Evolutionary conservation across 2,113 vertebrate species (phyloP).

Genomic region (Isurus oxyrinchus): DNA sequence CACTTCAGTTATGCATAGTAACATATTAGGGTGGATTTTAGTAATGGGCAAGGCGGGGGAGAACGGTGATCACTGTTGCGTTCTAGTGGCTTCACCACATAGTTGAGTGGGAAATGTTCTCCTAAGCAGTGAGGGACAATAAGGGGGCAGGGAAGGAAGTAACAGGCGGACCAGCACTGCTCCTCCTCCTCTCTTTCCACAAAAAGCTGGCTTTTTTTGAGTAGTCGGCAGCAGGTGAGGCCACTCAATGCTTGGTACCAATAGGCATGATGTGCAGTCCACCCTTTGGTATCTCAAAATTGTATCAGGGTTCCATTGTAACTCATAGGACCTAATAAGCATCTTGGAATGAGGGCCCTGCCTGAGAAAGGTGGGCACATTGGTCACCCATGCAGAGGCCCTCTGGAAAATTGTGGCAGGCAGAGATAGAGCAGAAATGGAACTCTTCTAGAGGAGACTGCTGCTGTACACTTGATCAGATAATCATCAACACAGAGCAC

Average conservation of each 20-base stretch:
- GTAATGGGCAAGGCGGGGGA: background rate
- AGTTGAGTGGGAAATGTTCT: background rate
- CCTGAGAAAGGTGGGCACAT: background rate
- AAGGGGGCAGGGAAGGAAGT: background rate
- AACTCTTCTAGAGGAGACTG: background rate
- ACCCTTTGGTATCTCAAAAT: background rate
- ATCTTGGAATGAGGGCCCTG: background rate
- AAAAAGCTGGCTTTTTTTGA: background rate
- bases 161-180: background rate
- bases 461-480: background rate
- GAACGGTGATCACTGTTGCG: background rate
- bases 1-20: background rate
- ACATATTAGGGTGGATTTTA: background rate
- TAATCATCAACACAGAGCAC: background rate
- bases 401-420: background rate
- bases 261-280: background rate
- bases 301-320: background rate
- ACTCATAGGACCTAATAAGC: background rate
- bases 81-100: background rate
- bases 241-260: background rate
- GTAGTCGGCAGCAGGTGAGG: background rate
- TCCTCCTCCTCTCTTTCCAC: background rate
- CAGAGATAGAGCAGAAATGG: background rate
- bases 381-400: background rate
- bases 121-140: background rate